Evolutionary conservation across 2,797 vertebrate species (phyloP), one percentile per base, ranked within the genome.

Genomic region (Paguma larvata): DNA sequence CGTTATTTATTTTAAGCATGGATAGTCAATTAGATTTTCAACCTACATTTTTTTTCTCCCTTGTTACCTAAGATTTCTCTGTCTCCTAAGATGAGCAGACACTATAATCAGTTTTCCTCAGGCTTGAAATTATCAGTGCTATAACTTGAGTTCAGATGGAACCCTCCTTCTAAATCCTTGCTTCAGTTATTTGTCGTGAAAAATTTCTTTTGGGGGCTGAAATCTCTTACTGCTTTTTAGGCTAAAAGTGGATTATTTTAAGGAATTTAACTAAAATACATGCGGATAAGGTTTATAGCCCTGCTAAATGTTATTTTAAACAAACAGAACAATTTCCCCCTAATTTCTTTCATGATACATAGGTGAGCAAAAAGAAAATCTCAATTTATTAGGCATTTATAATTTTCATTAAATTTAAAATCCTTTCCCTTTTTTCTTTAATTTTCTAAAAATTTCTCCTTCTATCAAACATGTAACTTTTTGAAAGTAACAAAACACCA

Each of bases 61-160:
- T n/a, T 1, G 0, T 85, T 89, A 70, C 73, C 63, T 86, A 77
- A 63, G 23, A 89, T 83, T 95, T 96, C 32, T 21, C 23, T 88
- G 25, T 90, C 59, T 94, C 84, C 38, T 88, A 75, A 95, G 79
- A 95, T 65, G 72, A 91, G 44, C 79, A 94, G 88, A 82, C 34
- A 82, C 44, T 94, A 41, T 92, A 94, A 94, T 83, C 72, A 85
- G 72, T 91, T 96, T 92, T 73, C 32, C 51, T 92, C 67, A 82
- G 62, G 85, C 82, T 94, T 97, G 84, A 97, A 97, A 94, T 97
- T 53, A 92, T 85, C 91, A 91, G 63, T 32, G 46, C 80, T 91
- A 38, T 83, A 96, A 94, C n/a, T 93, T 70, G 65, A 96, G 38
- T 89, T 91, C 44, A 85, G 46, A 83, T 56, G 70, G 32, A 23